These are phyloP conservation scores for Mobula hypostoma DNA, from an alignment of 2,113 vertebrate genomes.

Conservation along the genomic window DNA sequence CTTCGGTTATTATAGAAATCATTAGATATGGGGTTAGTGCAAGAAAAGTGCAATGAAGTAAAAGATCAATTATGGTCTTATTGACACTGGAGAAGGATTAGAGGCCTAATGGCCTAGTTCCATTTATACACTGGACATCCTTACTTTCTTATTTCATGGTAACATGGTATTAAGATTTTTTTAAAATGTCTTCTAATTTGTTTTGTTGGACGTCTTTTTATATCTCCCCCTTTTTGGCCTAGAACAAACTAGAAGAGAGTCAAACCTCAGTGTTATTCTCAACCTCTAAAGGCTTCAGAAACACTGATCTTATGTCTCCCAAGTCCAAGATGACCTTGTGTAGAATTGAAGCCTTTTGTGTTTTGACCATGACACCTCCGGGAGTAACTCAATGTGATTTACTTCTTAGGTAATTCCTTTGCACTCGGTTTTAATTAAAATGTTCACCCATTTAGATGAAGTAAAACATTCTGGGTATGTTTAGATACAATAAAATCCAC, in stretches of 20 bases:
- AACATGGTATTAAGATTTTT: background rate
- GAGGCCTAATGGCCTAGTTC: too few relatives aligned
- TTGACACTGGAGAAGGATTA: too few relatives aligned
- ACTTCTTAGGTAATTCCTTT: background rate
- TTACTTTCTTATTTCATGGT: background rate
- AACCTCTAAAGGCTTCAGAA: background rate
- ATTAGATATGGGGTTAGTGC: too few relatives aligned
- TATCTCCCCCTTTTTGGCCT: background rate
- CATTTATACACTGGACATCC: too few relatives aligned
- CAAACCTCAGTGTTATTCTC: background rate
- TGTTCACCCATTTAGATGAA: background rate
- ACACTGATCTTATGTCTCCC: background rate
- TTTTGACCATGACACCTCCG: background rate
- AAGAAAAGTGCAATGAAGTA: too few relatives aligned
- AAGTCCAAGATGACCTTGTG: background rate
- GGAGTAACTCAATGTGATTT: background rate
- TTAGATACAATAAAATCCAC: too few relatives aligned
- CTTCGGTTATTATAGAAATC: too few relatives aligned
- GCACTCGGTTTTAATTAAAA: background rate
- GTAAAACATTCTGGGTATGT: background rate
- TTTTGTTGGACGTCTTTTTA: background rate
- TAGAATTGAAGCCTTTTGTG: background rate
- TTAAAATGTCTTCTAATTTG: background rate
- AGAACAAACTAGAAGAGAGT: background rate
- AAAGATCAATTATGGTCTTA: too few relatives aligned